Evolutionary conservation across 2,113 vertebrate species (phyloP).

Genomic region (Dromiciops gliroides): DNA sequence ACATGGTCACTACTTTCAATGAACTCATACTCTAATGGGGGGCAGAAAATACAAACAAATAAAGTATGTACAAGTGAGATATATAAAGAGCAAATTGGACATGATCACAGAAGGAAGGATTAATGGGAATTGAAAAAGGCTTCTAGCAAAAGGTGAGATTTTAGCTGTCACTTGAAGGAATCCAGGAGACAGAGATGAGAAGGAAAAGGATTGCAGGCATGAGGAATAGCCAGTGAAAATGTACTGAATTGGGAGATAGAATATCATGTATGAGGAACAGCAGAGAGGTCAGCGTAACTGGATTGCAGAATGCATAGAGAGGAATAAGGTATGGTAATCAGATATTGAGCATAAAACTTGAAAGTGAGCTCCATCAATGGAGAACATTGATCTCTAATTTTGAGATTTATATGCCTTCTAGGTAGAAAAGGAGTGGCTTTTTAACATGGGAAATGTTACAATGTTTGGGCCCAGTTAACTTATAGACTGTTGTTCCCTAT

Average conservation of each 20-base stretch:
- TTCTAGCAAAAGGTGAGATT: not conserved
- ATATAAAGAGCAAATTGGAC: not conserved
- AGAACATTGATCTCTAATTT: slow-evolving; percentile 1
- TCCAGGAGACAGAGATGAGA: not conserved
- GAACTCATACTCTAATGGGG: no score
- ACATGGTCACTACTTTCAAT: no score
- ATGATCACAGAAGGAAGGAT: not conserved
- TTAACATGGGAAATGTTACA: not conserved
- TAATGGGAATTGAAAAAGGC: not conserved
- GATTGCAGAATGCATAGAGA: not conserved
- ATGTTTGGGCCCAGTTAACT: not conserved
- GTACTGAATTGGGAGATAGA: not conserved
- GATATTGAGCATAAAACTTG: not conserved
- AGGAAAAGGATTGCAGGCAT: not conserved
- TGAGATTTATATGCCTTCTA: slow-evolving; percentile 29
- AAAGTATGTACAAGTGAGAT: no score
- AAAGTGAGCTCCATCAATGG: slow-evolving; percentile 5
- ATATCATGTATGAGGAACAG: not conserved
- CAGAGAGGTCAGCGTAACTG: not conserved
- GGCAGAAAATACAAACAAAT: no score
- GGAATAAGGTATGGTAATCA: slow-evolving; percentile 3
- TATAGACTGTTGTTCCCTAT: not conserved
- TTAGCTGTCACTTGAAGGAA: not conserved
- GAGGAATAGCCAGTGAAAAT: no score
- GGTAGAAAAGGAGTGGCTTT: not conserved